Base-by-base conservation (phyloP, 2,888 invertebrate genomes). In the Nymphalis polychloros region DNA sequence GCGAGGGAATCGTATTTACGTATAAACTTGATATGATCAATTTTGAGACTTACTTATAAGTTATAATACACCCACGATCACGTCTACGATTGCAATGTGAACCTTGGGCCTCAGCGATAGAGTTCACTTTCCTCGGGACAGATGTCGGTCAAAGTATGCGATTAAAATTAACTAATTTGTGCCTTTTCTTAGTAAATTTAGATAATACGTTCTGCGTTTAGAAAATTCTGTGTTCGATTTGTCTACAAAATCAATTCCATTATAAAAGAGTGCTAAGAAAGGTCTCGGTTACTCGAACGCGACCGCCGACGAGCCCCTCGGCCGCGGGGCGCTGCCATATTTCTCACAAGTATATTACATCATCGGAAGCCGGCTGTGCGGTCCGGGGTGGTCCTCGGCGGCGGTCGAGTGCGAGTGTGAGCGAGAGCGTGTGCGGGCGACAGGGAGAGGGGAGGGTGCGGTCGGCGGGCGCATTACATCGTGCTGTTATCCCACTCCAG, bases 401-500 rank as follows among this genome's bases (percentile, higher is more conserved):
- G 20, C 52, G 31, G 52, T 52, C 52, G 52, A 62, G 75, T 63
- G 27, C 7, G 73, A 69, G 72, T 71, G 72, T 72, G 75, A 74
- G 76, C 71, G 81, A 73, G 79, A 75, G 57, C 49, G 57, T 41
- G 57, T 7, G 35, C 35, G 70, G 72, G 75, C 69, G 73, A 68
- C 62, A 63, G 69, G 59, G 73, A 41, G 66, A 13, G 72, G 46
- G 66, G 60, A 48, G 69, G 59, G 67, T 70, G 70, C 67, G 73
- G 49, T 67, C 67, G 70, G 69, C 49, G 68, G 62, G 73, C 75
- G 78, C 78, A 80, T 94, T 95, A 96, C 95, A 96, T 96, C 79
- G 95, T 95, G 88, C 95, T 95, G 93, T 95, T 95, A 89, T 96
- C 96, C 96, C 96, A 96, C 89, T 96, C 96, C 75, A 96, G 89